phyloP scores from a whole-genome alignment of 2,797 vertebrate genomes.

The Anabas testudineus region DNA sequence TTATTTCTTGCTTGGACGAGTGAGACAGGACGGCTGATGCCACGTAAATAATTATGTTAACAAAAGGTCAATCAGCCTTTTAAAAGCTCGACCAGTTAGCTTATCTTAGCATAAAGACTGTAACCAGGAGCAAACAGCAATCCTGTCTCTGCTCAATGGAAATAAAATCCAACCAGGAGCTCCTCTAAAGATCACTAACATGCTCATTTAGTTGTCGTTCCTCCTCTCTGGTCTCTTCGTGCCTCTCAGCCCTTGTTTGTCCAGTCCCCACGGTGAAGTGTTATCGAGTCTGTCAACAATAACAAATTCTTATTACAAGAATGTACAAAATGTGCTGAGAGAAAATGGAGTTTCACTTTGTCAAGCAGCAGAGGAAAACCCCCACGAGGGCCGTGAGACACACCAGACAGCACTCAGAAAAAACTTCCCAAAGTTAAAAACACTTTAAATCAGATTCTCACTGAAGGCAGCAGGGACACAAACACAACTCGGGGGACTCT shows the following conservation, averaged over 20 bases:
- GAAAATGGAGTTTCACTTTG: conserved; percentile 28
- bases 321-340: conserved; percentile 8
- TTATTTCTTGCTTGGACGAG: too few relatives aligned
- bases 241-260: conserved; percentile 10
- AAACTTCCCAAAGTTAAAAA: background rate
- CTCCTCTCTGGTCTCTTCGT: conserved; percentile 15
- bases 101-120: too few relatives aligned
- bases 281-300: conserved; percentile 27
- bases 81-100: too few relatives aligned
- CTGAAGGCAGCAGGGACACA: conserved; percentile 6
- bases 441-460: conserved; percentile 29
- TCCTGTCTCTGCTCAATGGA: too few relatives aligned
- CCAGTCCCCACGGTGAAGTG: conserved; percentile 16
- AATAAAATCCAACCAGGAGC: too few relatives aligned
- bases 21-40: too few relatives aligned
- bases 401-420: conserved; percentile 10
- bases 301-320: conserved; percentile 45
- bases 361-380: conserved; percentile 23
- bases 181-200: too few relatives aligned
- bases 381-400: conserved; percentile 20
- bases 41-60: too few relatives aligned
- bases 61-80: too few relatives aligned
- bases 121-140: too few relatives aligned
- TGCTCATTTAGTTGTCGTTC: background rate
- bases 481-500: conserved; percentile 12